Evolutionary conservation across 2,888 invertebrate genomes (phyloP), one percentile per base, ranked within the genome.

Genomic region (Troilus luridus): DNA sequence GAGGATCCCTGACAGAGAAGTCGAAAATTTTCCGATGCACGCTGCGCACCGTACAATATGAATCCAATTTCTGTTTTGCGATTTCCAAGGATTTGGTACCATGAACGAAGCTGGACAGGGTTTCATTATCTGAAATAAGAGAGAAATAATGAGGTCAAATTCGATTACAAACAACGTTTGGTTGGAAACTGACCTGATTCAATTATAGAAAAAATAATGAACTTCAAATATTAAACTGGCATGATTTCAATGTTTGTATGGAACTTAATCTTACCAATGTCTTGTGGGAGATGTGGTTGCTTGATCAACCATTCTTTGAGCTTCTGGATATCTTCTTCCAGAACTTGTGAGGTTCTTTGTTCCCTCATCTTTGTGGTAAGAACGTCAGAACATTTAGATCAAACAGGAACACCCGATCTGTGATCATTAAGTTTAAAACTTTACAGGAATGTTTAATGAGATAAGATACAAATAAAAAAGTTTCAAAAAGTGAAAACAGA

Each of bases 291-390:
- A 17, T 89, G 89, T 19, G 89, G 89, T 14, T 89, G 89, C 56
- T 64, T 89, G 0, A 5, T 54, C 62, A 89, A 67, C 89, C 89
- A 89, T n/a, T 89, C 89, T 56, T 56, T 89, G 21, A 89, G 67
- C 89, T 67, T 89, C n/a, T 89, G 6, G 62, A 24, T 67, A n/a
- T 89, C 89, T 7, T 89, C 89, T 41, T 64, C 14, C 41, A 89
- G 27, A 6, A 19, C 10, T 67, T n/a, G 54, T 27, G 11, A 21
- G 19, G 3, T 77, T 41, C 72, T 77, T 8, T 41, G 14, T 8
- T 77, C 72, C 27, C 9, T 77, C 72, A 77, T 77, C 14, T 77
- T 77, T 41, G 11, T 14, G 67, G 14, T 12, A 6, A 67, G 24
- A n/a, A 24, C 24, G 14, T 10, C 19, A 10, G 27, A 0, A 7